Conservation (phyloP, 2,888 invertebrate genomes). For the Napeogenes inachia region DNA sequence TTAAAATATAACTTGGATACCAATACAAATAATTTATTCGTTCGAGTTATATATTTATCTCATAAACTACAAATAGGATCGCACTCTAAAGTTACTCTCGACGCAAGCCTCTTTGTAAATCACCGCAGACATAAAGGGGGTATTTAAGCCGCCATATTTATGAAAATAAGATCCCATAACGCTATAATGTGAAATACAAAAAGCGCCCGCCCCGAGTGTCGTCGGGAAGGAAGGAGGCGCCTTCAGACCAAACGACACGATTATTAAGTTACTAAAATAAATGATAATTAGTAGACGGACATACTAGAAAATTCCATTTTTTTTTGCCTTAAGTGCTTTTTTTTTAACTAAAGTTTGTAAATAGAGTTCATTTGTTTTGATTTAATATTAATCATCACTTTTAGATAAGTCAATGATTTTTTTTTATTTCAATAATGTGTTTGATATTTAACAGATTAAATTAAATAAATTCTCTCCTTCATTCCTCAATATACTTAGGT, state of each 20-base stretch:
- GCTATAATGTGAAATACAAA: slow-evolving; percentile 75
- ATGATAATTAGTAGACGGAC: no score
- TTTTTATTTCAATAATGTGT: no score
- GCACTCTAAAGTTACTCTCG: not conserved
- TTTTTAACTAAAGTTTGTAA: no score
- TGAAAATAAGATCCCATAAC: slow-evolving; percentile 72
- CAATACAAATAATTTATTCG: no score
- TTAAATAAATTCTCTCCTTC: no score
- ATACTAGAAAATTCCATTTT: no score
- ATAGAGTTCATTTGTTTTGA: no score
- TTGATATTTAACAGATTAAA: no score
- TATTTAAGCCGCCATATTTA: slow-evolving; percentile 73
- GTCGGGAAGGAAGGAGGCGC: slow-evolving; percentile 30
- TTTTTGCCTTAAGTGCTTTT: not conserved
- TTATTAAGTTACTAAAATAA: not conserved
- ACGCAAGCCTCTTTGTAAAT: slow-evolving; percentile 64
- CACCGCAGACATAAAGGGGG: slow-evolving; percentile 65
- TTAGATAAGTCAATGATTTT: no score
- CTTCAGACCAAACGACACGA: slow-evolving; percentile 38
- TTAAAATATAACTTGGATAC: no score
- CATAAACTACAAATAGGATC: not conserved
- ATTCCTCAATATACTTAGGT: no score
- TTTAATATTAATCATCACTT: no score
- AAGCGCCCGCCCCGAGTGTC: slow-evolving; percentile 49
- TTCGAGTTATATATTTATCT: not conserved